These are phyloP conservation scores for Tenthredo scrophulariae DNA, from an alignment of 2,888 invertebrate species.

Conservation along the genomic window DNA sequence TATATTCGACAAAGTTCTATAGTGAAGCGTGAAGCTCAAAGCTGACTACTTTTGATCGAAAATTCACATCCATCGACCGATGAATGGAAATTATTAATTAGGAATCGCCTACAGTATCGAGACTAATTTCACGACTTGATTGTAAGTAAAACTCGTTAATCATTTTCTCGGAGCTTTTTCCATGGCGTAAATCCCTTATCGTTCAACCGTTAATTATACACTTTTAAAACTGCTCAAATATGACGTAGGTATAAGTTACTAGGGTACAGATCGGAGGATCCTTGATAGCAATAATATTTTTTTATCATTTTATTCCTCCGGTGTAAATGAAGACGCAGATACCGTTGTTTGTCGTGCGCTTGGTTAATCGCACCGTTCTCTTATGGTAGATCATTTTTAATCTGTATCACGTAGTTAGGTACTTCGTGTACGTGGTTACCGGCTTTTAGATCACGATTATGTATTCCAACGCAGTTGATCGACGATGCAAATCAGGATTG, in stretches of 20 bases:
- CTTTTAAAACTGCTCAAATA: neutral
- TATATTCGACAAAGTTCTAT: neutral
- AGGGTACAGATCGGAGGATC: neutral
- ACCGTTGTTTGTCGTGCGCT: slow-evolving; percentile 22
- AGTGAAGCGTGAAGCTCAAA: slow-evolving; percentile 9
- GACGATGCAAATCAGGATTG: slow-evolving; percentile 17
- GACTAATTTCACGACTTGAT: neutral
- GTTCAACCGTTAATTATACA: neutral
- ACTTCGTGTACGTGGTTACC: neutral
- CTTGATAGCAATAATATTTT: slow-evolving; percentile 12
- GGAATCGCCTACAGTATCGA: neutral
- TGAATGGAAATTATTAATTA: neutral
- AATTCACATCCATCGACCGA: neutral
- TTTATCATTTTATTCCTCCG: neutral
- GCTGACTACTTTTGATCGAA: neutral
- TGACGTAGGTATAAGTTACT: neutral
- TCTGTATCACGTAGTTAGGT: slow-evolving; percentile 19
- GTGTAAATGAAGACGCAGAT: neutral
- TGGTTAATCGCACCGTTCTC: neutral
- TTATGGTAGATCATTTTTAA: slow-evolving; percentile 21
- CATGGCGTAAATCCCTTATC: neutral
- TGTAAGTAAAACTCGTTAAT: slow-evolving; percentile 11
- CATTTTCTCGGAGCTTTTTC: neutral
- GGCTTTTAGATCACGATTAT: slow-evolving; percentile 28
- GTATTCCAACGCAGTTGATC: neutral